These are phyloP conservation scores for Dendroctonus valens DNA, from an alignment of 1,140 invertebrate species.

Conservation along the genomic window DNA sequence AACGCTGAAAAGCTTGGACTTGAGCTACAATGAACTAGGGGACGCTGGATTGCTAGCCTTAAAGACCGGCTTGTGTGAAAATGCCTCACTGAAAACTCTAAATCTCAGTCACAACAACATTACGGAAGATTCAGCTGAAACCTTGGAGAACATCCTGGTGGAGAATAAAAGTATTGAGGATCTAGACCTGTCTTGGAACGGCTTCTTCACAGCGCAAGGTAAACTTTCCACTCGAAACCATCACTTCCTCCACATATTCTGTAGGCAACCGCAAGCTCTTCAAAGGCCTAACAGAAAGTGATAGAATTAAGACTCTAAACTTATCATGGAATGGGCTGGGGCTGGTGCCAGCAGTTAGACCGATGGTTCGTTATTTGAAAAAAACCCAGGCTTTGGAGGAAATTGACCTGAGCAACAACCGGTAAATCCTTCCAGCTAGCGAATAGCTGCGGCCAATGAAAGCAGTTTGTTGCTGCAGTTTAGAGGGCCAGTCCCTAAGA, in stretches of 20 bases:
- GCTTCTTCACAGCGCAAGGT: constrained; percentile 44
- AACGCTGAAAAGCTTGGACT: constrained; percentile 46
- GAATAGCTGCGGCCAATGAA: no score
- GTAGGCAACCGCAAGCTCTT: constrained; percentile 38
- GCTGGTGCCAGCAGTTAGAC: constrained; percentile 17
- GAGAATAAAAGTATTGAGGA: constrained; percentile 50
- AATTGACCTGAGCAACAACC: constrained; percentile 44
- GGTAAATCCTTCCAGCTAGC: constrained; percentile 23
- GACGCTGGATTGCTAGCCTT: constrained; percentile 49
- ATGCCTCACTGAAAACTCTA: constrained; percentile 47
- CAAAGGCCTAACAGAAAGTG: constrained; percentile 29
- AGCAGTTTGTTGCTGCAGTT: constrained; percentile 9
- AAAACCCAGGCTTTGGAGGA: constrained; percentile 32
- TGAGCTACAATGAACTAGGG: constrained; percentile 51
- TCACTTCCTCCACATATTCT: constrained; percentile 1
- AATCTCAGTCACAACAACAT: constrained; percentile 52
- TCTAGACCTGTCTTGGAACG: constrained; percentile 55
- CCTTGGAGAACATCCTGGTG: constrained; percentile 50
- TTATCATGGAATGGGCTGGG: constrained; percentile 45
- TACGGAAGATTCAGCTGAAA: constrained; percentile 44
- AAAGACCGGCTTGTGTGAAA: constrained; percentile 44
- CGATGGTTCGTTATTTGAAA: constrained; percentile 38
- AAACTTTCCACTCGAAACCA: neutral
- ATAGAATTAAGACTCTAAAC: constrained; percentile 36
- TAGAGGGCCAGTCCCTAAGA: constrained; percentile 28